Conservation (phyloP, 2,797 vertebrate species). For the Labroides dimidiatus region DNA sequence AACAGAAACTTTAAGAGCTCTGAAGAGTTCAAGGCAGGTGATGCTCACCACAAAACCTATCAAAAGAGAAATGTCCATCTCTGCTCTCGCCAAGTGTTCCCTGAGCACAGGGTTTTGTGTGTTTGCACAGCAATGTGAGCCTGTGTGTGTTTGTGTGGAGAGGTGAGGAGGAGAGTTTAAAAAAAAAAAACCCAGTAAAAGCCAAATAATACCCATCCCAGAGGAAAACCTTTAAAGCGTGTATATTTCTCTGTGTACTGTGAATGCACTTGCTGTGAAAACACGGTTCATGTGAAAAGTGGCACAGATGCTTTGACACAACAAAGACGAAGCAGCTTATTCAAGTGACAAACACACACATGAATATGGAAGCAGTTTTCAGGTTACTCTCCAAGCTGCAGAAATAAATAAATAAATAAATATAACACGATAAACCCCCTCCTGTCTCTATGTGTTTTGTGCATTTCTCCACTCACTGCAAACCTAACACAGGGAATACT, state of each 20-base stretch:
- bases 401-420: background rate
- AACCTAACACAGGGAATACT: constrained; percentile 28
- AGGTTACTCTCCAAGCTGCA: constrained; percentile 19
- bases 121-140: background rate
- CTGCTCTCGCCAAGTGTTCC: constrained; percentile 1
- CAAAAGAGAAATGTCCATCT: constrained; percentile 13
- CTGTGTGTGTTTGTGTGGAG: background rate
- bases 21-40: constrained; percentile 18
- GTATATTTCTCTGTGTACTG: constrained; percentile 18
- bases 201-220: constrained; percentile 15
- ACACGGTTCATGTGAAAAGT: constrained; percentile 38
- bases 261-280: constrained; percentile 34
- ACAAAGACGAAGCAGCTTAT: constrained; percentile 43
- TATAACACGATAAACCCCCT: constrained; percentile 3
- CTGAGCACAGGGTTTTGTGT: background rate
- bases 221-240: constrained; percentile 39
- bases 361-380: background rate
- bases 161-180: background rate
- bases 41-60: constrained; percentile 1
- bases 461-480: constrained; percentile 26
- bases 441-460: constrained; percentile 15
- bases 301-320: constrained; percentile 41
- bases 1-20: background rate
- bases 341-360: constrained; percentile 41
- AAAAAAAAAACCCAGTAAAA: constrained; percentile 25